Conservation (phyloP, 2,888 invertebrate genomes). For the Orthosia cruda region DNA sequence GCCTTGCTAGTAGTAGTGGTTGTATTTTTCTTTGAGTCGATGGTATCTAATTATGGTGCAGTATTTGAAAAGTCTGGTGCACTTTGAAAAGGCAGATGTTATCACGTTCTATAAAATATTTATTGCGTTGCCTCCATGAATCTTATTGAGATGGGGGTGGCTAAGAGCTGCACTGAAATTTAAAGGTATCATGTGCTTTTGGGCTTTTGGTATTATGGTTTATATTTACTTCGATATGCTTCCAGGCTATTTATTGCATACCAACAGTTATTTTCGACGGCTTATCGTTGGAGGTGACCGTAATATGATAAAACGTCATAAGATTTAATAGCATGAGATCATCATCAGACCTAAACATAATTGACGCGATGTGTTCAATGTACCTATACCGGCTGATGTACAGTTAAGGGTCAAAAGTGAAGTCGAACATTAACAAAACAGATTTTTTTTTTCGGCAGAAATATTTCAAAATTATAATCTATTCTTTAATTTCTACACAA, state of each 20-base stretch:
- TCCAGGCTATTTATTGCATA: not conserved
- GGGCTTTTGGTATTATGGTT: not conserved
- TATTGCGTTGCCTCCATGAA: conserved; percentile 12
- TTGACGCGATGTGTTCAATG: too few relatives aligned
- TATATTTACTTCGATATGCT: not conserved
- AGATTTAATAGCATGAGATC: too few relatives aligned
- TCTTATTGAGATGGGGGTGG: conserved; percentile 19
- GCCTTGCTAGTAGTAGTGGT: conserved; percentile 22
- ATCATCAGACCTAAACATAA: too few relatives aligned
- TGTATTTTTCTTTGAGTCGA: conserved; percentile 48
- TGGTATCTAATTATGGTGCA: conserved; percentile 9
- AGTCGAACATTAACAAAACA: too few relatives aligned
- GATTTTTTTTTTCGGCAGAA: too few relatives aligned
- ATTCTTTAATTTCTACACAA: too few relatives aligned
- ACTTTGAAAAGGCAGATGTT: conserved; percentile 17
- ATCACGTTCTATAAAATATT: conserved; percentile 28
- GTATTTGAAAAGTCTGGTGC: conserved; percentile 14
- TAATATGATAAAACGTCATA: not conserved
- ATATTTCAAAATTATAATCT: too few relatives aligned
- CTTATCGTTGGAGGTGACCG: not conserved
- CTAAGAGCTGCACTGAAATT: conserved; percentile 1
- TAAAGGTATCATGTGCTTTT: not conserved
- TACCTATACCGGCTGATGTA: too few relatives aligned
- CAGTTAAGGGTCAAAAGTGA: too few relatives aligned
- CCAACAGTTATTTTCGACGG: not conserved